These are phyloP conservation scores for Perodicticus potto DNA, from an alignment of 2,797 vertebrate genomes.

Conservation along the genomic window DNA sequence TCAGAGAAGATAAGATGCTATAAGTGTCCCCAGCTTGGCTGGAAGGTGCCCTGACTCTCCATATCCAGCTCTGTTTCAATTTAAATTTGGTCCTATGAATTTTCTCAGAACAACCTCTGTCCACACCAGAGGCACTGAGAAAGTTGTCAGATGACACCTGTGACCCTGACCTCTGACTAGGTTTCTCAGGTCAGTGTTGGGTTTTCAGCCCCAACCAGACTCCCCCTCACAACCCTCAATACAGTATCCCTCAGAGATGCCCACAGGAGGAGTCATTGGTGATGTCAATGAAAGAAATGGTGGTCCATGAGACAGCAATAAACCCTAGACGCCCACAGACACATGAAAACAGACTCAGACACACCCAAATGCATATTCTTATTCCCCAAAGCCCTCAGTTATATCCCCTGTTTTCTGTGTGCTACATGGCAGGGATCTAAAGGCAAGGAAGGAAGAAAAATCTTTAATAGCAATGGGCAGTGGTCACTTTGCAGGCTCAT, in stretches of 20 bases:
- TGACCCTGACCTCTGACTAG: not conserved
- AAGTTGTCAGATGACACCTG: not conserved
- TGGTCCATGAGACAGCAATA: not conserved
- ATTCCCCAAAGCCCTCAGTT: not conserved
- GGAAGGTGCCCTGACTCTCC: not conserved
- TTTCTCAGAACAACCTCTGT: not conserved
- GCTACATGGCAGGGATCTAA: not conserved
- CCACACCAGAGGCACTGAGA: not conserved
- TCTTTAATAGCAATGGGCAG: not conserved
- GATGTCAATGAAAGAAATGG: not conserved
- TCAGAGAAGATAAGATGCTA: too few relatives aligned
- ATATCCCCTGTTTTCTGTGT: not conserved
- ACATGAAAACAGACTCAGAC: not conserved
- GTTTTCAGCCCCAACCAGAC: not conserved
- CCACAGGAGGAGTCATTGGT: rapidly evolving
- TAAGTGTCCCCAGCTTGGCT: not conserved
- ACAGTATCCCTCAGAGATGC: not conserved
- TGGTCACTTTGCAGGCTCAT: not conserved
- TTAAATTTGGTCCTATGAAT: not conserved
- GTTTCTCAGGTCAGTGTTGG: not conserved
- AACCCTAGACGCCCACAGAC: not conserved
- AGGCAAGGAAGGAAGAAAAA: not conserved
- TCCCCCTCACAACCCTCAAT: not conserved
- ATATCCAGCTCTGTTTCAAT: not conserved
- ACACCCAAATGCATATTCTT: too few relatives aligned